A percentile compares a stretch with the other conserved stretches of the same genome.
Evolutionary conservation across 2,113 vertebrate species (phyloP).

Genomic region (Nyctereutes procyonoides): DNA sequence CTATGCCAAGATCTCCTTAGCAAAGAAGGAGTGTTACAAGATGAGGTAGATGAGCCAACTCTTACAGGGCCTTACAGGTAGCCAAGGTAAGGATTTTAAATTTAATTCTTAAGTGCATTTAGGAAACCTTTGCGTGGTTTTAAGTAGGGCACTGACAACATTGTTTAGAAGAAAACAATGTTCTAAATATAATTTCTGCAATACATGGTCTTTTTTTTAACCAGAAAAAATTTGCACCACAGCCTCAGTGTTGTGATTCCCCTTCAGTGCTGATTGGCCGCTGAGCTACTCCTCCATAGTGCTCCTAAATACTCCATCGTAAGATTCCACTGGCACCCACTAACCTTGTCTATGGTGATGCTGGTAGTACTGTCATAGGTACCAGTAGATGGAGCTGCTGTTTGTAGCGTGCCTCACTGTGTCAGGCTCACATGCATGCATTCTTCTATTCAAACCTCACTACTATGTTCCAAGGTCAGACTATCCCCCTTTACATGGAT

Average conservation of each 20-base stretch:
- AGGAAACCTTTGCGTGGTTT: not conserved
- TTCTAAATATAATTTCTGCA: not conserved
- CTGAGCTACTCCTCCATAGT: not conserved
- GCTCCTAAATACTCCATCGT: not conserved
- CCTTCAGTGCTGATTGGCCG: not conserved
- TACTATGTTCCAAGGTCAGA: not conserved
- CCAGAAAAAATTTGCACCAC: not conserved
- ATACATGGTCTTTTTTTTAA: not conserved
- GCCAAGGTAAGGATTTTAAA: not conserved
- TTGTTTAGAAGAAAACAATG: not conserved
- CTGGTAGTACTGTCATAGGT: not conserved
- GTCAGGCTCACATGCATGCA: accelerated
- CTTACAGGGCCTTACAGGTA: not conserved
- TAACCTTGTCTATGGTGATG: not conserved
- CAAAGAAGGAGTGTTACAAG: not conserved
- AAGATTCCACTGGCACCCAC: not conserved
- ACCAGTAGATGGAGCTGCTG: accelerated
- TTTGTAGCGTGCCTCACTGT: accelerated
- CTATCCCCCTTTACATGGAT: not conserved
- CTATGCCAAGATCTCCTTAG: not conserved
- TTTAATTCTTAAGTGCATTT: not conserved
- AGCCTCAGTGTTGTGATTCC: not conserved
- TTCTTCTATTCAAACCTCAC: not conserved
- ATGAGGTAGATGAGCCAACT: not conserved
- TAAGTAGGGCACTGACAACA: not conserved